A percentile compares a stretch with the other conserved stretches of the same genome.
Conservation (phyloP, 64 coral and sea anemone species). For the Montipora sp. region DNA sequence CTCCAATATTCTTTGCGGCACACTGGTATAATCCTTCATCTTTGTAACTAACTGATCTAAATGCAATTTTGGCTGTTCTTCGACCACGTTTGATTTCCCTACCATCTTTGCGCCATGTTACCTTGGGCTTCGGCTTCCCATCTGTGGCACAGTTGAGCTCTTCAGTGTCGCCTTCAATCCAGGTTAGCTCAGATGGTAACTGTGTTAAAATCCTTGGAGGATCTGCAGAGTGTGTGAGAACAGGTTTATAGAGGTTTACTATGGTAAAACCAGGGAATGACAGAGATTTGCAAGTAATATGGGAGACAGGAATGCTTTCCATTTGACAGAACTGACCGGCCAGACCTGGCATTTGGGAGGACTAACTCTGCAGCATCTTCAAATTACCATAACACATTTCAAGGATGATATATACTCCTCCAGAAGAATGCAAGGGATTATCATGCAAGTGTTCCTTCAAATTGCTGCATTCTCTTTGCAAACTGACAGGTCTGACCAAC, state of each 20-base stretch:
- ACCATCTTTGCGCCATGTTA: constrained; percentile 39
- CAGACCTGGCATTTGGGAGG: too few species aligned
- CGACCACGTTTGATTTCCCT: neutral
- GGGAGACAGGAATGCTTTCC: too few species aligned
- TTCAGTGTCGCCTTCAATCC: constrained; percentile 28
- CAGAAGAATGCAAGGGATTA: too few species aligned
- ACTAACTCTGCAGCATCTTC: too few species aligned
- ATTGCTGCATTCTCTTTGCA: too few species aligned
- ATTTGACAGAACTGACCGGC: too few species aligned
- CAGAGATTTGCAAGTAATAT: too few species aligned
- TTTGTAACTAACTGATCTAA: constrained; percentile 44
- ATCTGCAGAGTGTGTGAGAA: neutral
- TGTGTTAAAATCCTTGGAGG: constrained; percentile 26
- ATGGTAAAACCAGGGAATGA: too few species aligned
- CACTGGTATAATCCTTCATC: constrained; percentile 52
- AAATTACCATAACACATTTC: too few species aligned
- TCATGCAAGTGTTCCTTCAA: too few species aligned
- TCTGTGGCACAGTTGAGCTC: constrained; percentile 29
- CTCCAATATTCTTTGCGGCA: constrained; percentile 43
- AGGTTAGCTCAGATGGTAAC: neutral
- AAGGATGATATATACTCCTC: too few species aligned
- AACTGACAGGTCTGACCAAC: too few species aligned
- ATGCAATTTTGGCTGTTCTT: constrained; percentile 6
- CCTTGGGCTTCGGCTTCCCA: constrained; percentile 53
- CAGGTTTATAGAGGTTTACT: neutral